These are phyloP conservation scores for Empis stercorea DNA, from an alignment of 2,888 invertebrate genomes.

Conservation along the genomic window DNA sequence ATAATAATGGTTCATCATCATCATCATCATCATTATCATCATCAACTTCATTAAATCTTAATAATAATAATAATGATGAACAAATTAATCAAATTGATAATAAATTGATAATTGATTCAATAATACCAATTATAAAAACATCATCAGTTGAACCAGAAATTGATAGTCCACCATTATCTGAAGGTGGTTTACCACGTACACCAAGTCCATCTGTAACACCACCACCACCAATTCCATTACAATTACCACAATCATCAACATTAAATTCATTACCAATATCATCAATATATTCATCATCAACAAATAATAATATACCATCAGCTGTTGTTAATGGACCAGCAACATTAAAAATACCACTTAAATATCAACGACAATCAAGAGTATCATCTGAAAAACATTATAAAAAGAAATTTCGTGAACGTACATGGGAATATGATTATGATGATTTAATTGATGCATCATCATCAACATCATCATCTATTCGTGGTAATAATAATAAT, in stretches of 20 bases:
- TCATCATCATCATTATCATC: slow-evolving; percentile 24
- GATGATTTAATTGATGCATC: slow-evolving; percentile 24
- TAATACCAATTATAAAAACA: slow-evolving; percentile 33
- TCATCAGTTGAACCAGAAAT: slow-evolving; percentile 34
- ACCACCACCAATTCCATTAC: slow-evolving; percentile 22
- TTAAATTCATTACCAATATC: neutral
- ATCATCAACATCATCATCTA: slow-evolving; percentile 19
- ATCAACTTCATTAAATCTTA: neutral
- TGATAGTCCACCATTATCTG: slow-evolving; percentile 41
- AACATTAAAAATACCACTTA: slow-evolving; percentile 41
- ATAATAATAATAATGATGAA: neutral
- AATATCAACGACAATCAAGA: slow-evolving; percentile 45
- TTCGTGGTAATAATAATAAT: slow-evolving; percentile 6
- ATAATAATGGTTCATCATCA: slow-evolving; percentile 8
- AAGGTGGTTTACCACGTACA: slow-evolving; percentile 33
- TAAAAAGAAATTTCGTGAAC: slow-evolving; percentile 75
- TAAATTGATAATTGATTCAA: slow-evolving; percentile 10
- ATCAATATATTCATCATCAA: neutral
- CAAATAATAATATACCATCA: no score
- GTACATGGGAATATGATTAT: slow-evolving; percentile 48
- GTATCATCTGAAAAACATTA: slow-evolving; percentile 51
- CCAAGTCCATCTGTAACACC: slow-evolving; percentile 33
- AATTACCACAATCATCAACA: neutral
- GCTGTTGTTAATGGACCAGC: slow-evolving; percentile 18
- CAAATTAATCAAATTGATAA: neutral